Base-by-base conservation (phyloP, 2,797 vertebrate species). In the Cephalopachus bancanus region DNA sequence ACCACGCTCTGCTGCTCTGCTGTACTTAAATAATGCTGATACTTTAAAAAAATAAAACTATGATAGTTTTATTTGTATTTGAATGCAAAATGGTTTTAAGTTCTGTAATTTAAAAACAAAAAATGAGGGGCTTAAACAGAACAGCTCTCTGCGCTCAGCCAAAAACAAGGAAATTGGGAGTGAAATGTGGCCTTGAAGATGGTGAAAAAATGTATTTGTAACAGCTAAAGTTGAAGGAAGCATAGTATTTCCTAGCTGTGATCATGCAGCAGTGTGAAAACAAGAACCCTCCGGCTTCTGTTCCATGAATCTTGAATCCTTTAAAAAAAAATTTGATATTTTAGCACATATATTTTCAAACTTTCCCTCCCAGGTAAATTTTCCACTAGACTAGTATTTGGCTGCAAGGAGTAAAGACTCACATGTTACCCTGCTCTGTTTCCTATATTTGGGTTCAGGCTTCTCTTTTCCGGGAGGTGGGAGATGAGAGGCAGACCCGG, bases 11-110 rank as follows among this genome's bases (percentile, higher is more conserved):
- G 72, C 79, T 74, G 80, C 71, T 95, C 20, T 78, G 72, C 79
- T 74, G 80, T 55, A 78, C 91, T 93, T 96, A 83, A 97, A 89
- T 89, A 62, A 95, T 93, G 64, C 87, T 75, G 59, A 83, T 81
- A 19, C 15, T 14, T 76, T 20, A 30, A 24, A 57, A 26, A 78
- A 60, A 80, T 60, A 49, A 28, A 57, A 76, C 19, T n/a, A 60
- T 7, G 16, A 80, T 71, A 60, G 57, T 69, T 91, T 83, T 89
- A 92, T 84, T 92, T 94, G 74, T 78, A 62, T 90, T 95, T 92
- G 71, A 95, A 93, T 80, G 89, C 59, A 96, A 96, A 93, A 83
- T 51, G 26, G 74, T 89, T 96, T 95, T 93, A 60, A 57, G 26
- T 85, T 87, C 57, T 90, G 57, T 71, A 74, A 91, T 71, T 79